A percentile compares a stretch with the other conserved stretches of the same genome.
Evolutionary conservation across 92 coral and sea anemone genomes (phyloP).

Genomic region (Palythoa heliodiscus): DNA sequence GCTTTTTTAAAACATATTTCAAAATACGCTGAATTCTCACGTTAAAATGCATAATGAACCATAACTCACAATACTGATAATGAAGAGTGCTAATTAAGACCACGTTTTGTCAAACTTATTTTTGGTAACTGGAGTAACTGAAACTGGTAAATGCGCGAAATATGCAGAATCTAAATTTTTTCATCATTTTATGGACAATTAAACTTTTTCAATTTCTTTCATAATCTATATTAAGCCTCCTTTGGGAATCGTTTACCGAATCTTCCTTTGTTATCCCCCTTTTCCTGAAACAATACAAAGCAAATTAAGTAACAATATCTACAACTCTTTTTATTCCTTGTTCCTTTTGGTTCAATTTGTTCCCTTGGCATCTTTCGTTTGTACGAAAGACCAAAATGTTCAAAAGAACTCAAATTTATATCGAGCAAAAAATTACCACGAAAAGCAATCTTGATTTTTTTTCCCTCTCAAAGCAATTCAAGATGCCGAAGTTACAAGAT

Average conservation of each 20-base stretch:
- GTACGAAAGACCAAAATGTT: constrained; percentile 12
- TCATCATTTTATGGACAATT: not conserved
- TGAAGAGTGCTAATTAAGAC: too few species aligned
- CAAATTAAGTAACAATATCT: constrained; percentile 16
- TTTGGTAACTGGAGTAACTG: too few species aligned
- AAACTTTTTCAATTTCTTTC: not conserved
- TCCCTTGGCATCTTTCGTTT: not conserved
- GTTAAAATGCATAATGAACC: not conserved
- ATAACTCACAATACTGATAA: not conserved
- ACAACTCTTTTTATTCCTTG: not conserved
- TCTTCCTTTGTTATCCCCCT: not conserved
- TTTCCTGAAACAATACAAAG: constrained; percentile 5
- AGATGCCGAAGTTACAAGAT: not conserved
- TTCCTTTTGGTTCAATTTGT: not conserved
- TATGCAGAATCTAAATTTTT: not conserved
- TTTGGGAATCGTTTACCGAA: not conserved
- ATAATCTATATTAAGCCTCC: not conserved
- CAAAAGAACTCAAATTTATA: not conserved
- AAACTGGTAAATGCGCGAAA: too few species aligned
- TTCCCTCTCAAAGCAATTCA: not conserved
- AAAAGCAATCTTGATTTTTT: not conserved
- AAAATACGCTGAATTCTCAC: too few species aligned
- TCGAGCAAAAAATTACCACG: not conserved
- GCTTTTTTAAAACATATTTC: not conserved
- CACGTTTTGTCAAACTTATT: not conserved